Percentiles rank a stretch among this genome's conserved stretches.
phyloP scores from a whole-genome alignment of 2,113 vertebrate species.

The Cheirogaleus medius region DNA sequence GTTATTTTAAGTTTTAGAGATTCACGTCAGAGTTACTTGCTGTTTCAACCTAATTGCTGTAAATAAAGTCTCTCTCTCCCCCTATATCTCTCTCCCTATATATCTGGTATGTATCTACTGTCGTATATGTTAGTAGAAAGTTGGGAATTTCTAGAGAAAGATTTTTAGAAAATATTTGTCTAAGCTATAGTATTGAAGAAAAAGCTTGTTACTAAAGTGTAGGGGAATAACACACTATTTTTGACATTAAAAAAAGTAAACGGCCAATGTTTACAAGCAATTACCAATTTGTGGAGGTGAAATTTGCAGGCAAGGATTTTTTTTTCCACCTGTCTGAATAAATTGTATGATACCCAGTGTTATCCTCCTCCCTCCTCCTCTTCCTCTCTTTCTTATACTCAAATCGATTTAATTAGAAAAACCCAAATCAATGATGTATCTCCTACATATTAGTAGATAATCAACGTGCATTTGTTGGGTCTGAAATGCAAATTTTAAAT shows the following conservation, averaged over 20 bases:
- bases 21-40: slow-evolving; percentile 23
- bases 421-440: not conserved
- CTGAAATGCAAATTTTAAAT: slow-evolving; percentile 28
- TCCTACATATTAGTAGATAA: not conserved
- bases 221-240: not conserved
- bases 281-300: not conserved
- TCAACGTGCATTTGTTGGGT: not conserved
- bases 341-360: not conserved
- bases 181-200: not conserved
- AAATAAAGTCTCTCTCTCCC: not conserved
- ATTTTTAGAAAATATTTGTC: not conserved
- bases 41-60: not conserved
- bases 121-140: not conserved
- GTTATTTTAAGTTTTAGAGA: slow-evolving; percentile 30
- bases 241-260: not conserved
- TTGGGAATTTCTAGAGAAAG: not conserved
- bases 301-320: not conserved
- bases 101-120: not conserved
- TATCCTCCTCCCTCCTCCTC: not conserved
- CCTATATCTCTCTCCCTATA: not conserved
- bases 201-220: not conserved
- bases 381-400: not conserved
- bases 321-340: not conserved
- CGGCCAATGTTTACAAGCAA: not conserved
- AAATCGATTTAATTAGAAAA: not conserved